These are phyloP conservation scores for Sthenelais limicola DNA, from an alignment of 2,888 invertebrate genomes.

Conservation along the genomic window DNA sequence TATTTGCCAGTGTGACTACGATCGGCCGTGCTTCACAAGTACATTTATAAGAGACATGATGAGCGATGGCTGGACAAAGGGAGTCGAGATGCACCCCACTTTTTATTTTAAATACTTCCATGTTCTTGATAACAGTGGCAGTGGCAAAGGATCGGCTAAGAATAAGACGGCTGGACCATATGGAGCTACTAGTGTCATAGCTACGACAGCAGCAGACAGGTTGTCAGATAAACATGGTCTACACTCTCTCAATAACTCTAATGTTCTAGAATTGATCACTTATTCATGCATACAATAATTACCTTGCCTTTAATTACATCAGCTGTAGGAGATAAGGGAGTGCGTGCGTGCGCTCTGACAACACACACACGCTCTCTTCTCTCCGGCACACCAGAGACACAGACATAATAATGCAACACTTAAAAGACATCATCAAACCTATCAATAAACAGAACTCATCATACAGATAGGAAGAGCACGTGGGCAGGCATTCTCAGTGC, in stretches of 20 bases:
- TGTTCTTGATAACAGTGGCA: slow-evolving; percentile 10
- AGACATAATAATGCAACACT: background rate
- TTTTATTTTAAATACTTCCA: background rate
- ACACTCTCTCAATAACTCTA: background rate
- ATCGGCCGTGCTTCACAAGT: too few species aligned
- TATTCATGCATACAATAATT: slow-evolving; percentile 3
- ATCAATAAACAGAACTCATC: too few species aligned
- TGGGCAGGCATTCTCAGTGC: too few species aligned
- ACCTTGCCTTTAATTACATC: too few species aligned
- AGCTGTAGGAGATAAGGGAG: too few species aligned
- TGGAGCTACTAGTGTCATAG: background rate
- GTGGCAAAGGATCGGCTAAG: slow-evolving; percentile 28
- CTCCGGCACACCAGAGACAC: background rate
- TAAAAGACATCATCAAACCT: background rate
- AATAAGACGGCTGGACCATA: background rate
- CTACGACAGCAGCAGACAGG: background rate
- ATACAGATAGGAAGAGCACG: too few species aligned
- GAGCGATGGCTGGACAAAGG: too few species aligned
- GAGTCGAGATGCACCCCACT: too few species aligned
- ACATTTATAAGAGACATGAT: slow-evolving; percentile 15
- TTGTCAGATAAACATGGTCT: background rate
- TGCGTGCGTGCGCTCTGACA: too few species aligned
- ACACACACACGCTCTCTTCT: background rate
- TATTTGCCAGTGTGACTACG: too few species aligned
- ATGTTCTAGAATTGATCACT: background rate